A percentile compares a stretch with the other conserved stretches of the same genome.
Evolutionary conservation across 2,113 vertebrate genomes (phyloP).

Genomic region (Arizona elegans): DNA sequence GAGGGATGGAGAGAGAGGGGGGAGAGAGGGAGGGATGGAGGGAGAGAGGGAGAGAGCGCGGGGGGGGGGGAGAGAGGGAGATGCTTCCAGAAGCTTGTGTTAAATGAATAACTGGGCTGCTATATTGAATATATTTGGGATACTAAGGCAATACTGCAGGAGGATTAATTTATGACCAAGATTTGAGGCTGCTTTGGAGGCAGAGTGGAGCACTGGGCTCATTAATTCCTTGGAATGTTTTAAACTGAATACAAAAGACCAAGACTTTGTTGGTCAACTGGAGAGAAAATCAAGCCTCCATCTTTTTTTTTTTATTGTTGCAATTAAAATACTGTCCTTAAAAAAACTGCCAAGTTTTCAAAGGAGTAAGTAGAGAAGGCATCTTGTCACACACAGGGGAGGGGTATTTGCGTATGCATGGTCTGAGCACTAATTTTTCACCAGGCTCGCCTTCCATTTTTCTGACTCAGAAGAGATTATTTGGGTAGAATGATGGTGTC

Average conservation of each 20-base stretch:
- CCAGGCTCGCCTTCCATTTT: constrained; percentile 16
- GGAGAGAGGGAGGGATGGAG: no score
- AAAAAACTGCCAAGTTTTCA: neutral
- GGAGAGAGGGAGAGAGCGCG: no score
- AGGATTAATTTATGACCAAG: neutral
- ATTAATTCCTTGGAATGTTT: neutral
- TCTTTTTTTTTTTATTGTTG: neutral
- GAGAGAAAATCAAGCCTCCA: neutral
- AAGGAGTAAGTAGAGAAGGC: neutral
- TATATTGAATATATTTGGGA: neutral
- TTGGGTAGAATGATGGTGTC: constrained; percentile 52
- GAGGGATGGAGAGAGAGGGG: no score
- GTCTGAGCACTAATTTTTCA: neutral
- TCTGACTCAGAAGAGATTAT: constrained; percentile 55
- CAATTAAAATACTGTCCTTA: neutral
- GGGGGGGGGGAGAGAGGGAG: no score
- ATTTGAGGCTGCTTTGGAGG: neutral
- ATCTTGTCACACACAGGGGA: neutral
- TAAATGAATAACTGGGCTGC: neutral
- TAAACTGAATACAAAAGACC: neutral
- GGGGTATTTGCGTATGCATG: neutral
- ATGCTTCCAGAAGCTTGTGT: neutral
- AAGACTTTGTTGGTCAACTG: neutral
- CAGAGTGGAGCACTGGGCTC: neutral
- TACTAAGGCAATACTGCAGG: neutral